Percentiles rank a stretch among this genome's conserved stretches.
Evolutionary conservation across 2,113 vertebrate genomes (phyloP).

Genomic region (Neodon shergylaensis): DNA sequence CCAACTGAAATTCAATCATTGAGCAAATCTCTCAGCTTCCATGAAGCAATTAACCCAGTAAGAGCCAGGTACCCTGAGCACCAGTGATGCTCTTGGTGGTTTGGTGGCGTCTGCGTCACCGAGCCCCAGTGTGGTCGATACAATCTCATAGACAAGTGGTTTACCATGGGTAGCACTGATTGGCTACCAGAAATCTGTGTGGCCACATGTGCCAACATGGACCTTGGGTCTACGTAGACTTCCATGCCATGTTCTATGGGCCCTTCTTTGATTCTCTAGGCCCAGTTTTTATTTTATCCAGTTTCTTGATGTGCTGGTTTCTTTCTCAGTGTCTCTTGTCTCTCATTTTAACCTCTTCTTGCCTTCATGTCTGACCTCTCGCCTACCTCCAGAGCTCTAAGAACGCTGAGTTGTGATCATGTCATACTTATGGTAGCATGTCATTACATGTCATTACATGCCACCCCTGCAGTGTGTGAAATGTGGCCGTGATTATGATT

Average conservation of each 20-base stretch:
- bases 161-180: neutral
- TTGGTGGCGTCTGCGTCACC: rapidly evolving
- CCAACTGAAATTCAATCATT: neutral
- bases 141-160: neutral
- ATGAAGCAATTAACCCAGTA: neutral
- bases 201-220: neutral
- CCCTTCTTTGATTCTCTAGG: neutral
- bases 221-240: rapidly evolving
- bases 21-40: neutral
- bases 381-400: neutral
- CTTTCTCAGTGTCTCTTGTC: neutral
- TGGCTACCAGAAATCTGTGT: neutral
- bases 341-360: neutral
- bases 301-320: neutral
- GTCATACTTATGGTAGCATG: neutral
- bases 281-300: neutral
- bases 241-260: too few species aligned
- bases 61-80: neutral
- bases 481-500: neutral
- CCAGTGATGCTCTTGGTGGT: neutral
- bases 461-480: neutral
- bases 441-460: neutral
- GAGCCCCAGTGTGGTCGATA: neutral
- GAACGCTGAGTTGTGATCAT: too few species aligned
- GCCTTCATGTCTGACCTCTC: neutral